Conservation (phyloP, 2,888 invertebrate genomes). For the Agonopterix arenella region DNA sequence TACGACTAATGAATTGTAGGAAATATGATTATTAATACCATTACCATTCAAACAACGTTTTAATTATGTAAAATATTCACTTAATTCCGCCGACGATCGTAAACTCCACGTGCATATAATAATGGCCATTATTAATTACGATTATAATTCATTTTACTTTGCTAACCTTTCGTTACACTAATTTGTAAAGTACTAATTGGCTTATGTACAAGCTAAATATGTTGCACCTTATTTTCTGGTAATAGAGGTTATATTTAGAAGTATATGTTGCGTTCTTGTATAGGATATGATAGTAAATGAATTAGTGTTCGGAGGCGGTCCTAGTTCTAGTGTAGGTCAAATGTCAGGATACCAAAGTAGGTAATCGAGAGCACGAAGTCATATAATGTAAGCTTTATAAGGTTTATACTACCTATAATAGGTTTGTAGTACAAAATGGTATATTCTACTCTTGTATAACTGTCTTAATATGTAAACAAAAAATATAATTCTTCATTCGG, state of each 20-base stretch:
- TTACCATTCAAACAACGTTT: background rate
- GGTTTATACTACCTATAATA: too few species aligned
- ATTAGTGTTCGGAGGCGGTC: background rate
- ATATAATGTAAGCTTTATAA: too few species aligned
- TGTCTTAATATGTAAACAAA: too few species aligned
- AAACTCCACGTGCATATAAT: conserved; percentile 8
- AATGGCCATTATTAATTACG: conserved; percentile 17
- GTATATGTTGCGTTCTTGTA: background rate
- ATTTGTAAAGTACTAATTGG: conserved; percentile 16
- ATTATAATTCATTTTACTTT: conserved; percentile 11
- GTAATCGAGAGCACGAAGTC: too few species aligned
- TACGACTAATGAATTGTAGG: background rate
- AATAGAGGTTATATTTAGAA: too few species aligned
- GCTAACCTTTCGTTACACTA: conserved; percentile 18
- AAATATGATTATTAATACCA: conserved; percentile 1
- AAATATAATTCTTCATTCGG: too few species aligned
- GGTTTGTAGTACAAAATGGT: too few species aligned
- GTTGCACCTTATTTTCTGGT: background rate
- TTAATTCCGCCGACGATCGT: background rate
- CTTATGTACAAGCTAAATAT: background rate
- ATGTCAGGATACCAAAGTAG: background rate
- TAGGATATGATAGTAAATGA: background rate
- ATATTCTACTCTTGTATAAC: too few species aligned
- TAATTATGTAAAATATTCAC: background rate
- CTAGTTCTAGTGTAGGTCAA: background rate